These are phyloP conservation scores for Leucophenga varia DNA, from an alignment of 1,140 invertebrate genomes.

Conservation along the genomic window DNA sequence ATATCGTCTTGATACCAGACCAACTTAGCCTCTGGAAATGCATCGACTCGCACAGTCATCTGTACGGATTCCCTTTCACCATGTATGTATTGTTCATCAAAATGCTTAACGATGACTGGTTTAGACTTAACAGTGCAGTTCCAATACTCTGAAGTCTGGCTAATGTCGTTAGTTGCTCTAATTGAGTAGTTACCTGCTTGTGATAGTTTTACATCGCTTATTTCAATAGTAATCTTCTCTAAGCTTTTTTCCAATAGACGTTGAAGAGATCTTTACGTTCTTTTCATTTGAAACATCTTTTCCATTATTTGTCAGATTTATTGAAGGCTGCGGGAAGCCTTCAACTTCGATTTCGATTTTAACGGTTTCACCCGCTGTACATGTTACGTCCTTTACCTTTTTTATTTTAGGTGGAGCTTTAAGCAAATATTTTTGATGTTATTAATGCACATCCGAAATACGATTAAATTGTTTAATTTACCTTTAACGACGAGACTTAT, in stretches of 20 bases:
- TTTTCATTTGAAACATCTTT: constrained; percentile 70
- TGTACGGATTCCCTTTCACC: constrained; percentile 78
- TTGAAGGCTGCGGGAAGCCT: constrained; percentile 76
- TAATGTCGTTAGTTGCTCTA: constrained; percentile 85
- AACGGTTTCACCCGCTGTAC: constrained; percentile 68
- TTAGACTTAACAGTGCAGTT: constrained; percentile 76
- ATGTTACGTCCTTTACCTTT: constrained; percentile 73
- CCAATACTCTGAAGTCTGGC: constrained; percentile 84
- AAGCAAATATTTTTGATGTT: constrained; percentile 49
- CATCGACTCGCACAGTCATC: constrained; percentile 79
- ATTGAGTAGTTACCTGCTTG: constrained; percentile 94
- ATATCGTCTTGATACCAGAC: constrained; percentile 78
- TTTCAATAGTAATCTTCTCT: constrained; percentile 70
- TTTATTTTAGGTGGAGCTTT: constrained; percentile 76
- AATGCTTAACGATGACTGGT: constrained; percentile 70
- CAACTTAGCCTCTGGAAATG: constrained; percentile 77
- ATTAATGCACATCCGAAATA: neutral
- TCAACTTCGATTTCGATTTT: constrained; percentile 79
- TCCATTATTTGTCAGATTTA: constrained; percentile 86
- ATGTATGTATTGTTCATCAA: constrained; percentile 68
- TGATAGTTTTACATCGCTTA: constrained; percentile 77
- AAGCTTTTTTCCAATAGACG: constrained; percentile 58
- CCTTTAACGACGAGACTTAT: constrained; percentile 77
- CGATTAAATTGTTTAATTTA: constrained; percentile 14
- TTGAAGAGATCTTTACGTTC: constrained; percentile 69